These are phyloP conservation scores for Suncus etruscus DNA, from an alignment of 2,113 vertebrate genomes.

Conservation along the genomic window DNA sequence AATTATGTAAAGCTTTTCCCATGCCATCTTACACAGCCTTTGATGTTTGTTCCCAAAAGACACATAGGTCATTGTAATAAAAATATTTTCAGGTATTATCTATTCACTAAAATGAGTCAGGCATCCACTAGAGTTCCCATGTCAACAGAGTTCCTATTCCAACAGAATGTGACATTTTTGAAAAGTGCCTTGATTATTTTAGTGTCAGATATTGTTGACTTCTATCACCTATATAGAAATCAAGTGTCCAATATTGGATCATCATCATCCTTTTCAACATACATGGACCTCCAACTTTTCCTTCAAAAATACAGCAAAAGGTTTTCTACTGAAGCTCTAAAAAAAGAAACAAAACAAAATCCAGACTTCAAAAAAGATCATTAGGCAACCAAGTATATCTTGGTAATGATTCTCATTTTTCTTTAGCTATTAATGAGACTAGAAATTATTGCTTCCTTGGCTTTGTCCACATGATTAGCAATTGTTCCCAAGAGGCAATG, in stretches of 20 bases:
- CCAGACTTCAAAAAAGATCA: conserved; percentile 55
- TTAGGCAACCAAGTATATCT: conserved; percentile 51
- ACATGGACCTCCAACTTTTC: background rate
- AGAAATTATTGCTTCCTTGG: conserved; percentile 22
- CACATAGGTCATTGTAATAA: background rate
- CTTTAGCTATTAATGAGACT: conserved; percentile 63
- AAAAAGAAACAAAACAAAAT: background rate
- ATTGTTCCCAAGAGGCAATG: conserved; percentile 20
- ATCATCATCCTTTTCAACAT: background rate
- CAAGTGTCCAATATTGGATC: background rate
- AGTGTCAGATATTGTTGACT: too few species aligned
- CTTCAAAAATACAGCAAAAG: conserved; percentile 45
- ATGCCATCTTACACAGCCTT: background rate
- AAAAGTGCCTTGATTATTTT: too few species aligned
- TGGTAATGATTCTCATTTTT: conserved; percentile 11
- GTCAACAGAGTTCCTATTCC: too few species aligned
- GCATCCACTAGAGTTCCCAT: too few species aligned
- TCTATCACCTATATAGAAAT: background rate
- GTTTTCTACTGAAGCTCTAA: conserved; percentile 25
- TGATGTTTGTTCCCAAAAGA: background rate
- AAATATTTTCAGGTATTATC: too few species aligned
- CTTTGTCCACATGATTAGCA: conserved; percentile 43
- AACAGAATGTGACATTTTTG: too few species aligned
- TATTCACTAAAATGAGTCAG: too few species aligned
- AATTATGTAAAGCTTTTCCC: background rate